These are phyloP conservation scores for Gopherus flavomarginatus DNA, from an alignment of 2,113 vertebrate species.

Conservation along the genomic window DNA sequence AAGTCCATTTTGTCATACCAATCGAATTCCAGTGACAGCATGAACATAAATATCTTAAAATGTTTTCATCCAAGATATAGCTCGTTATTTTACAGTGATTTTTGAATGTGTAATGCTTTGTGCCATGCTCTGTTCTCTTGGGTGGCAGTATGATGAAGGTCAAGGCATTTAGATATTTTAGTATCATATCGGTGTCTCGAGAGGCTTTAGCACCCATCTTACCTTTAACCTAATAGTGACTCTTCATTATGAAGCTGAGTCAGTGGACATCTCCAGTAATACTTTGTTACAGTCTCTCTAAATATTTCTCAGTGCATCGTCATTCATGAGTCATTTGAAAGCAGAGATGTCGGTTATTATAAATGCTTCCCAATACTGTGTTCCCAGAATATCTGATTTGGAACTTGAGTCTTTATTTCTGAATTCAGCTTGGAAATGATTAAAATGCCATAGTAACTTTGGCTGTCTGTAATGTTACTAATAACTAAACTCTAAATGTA, in stretches of 20 bases:
- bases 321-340: slow-evolving; percentile 23
- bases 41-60: not conserved
- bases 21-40: slow-evolving; percentile 9
- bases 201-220: not conserved
- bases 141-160: not conserved
- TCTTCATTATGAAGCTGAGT: not conserved
- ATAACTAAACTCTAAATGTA: slow-evolving; percentile 47
- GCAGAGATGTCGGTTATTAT: not conserved
- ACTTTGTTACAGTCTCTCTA: not conserved
- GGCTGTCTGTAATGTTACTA: slow-evolving; percentile 37
- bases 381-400: slow-evolving; percentile 46
- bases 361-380: not conserved
- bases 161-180: not conserved
- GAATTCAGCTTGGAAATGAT: slow-evolving; percentile 60
- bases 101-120: rapidly evolving
- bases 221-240: not conserved
- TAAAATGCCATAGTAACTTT: slow-evolving; percentile 37
- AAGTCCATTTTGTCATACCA: not conserved
- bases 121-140: not conserved
- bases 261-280: slow-evolving; percentile 8
- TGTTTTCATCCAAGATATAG: not conserved
- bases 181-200: rapidly evolving
- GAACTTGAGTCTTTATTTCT: slow-evolving; percentile 19
- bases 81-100: not conserved
- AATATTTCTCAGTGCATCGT: not conserved